Conservation (phyloP, 2,888 invertebrate genomes). For the Cryptocheilus praepositus region DNA sequence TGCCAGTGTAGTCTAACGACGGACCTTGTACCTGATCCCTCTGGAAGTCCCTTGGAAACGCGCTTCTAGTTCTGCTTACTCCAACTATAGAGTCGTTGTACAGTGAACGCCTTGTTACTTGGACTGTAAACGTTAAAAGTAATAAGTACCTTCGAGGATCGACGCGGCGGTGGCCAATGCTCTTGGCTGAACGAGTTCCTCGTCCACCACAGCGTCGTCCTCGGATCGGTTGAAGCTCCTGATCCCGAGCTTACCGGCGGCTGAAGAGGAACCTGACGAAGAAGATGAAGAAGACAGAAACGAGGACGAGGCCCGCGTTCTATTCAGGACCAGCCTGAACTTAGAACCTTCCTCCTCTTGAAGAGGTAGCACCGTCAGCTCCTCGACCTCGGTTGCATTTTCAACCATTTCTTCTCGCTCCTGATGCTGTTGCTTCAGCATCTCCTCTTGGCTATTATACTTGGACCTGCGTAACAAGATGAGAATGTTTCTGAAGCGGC, state of each 20-base stretch:
- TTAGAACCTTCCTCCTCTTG: slow-evolving; percentile 57
- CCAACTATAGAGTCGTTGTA: slow-evolving; percentile 38
- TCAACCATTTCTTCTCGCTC: slow-evolving; percentile 25
- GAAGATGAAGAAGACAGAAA: slow-evolving; percentile 32
- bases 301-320: slow-evolving; percentile 49
- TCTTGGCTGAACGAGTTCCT: slow-evolving; percentile 57
- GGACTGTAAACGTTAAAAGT: too few relatives aligned
- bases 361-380: slow-evolving; percentile 59
- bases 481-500: too few relatives aligned
- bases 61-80: slow-evolving; percentile 65
- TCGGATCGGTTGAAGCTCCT: slow-evolving; percentile 60
- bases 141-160: slow-evolving; percentile 58
- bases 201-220: slow-evolving; percentile 59
- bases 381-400: slow-evolving; percentile 41
- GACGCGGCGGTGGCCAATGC: slow-evolving; percentile 65
- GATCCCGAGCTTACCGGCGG: slow-evolving; percentile 37
- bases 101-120: too few relatives aligned
- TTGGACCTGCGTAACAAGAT: too few relatives aligned
- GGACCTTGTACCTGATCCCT: slow-evolving; percentile 61
- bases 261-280: slow-evolving; percentile 23
- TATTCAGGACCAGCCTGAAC: slow-evolving; percentile 61
- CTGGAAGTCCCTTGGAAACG: slow-evolving; percentile 65
- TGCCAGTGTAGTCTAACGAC: slow-evolving; percentile 53
- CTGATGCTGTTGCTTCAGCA: neutral
- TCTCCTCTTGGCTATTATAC: too few relatives aligned